phyloP scores from a whole-genome alignment of 2,113 vertebrate genomes.

The Colius striatus region DNA sequence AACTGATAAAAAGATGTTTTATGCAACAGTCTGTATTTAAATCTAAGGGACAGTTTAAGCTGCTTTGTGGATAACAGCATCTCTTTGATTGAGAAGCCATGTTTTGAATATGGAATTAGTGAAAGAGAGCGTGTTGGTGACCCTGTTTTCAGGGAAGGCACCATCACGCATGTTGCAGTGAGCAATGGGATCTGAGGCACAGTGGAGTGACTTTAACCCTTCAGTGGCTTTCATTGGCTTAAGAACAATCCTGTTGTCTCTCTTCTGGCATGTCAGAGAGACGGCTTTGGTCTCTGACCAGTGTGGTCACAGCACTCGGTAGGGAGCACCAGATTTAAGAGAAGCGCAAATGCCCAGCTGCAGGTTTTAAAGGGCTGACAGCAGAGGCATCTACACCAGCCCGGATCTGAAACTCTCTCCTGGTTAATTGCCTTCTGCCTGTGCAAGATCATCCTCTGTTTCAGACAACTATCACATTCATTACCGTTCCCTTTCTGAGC shows the following conservation, averaged over 20 bases:
- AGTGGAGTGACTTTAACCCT: neutral
- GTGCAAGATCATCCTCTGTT: neutral
- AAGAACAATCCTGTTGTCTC: neutral
- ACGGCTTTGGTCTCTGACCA: neutral
- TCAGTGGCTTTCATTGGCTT: neutral
- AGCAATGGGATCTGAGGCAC: neutral
- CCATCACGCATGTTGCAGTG: neutral
- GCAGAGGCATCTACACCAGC: neutral
- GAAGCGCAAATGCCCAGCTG: neutral
- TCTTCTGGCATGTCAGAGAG: neutral
- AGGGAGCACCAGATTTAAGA: neutral
- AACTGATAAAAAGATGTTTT: conserved; percentile 26
- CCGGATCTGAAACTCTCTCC: neutral
- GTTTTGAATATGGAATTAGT: conserved; percentile 2
- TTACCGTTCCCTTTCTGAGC: neutral
- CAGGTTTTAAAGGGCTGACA: neutral
- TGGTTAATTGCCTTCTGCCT: neutral
- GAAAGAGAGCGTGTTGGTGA: neutral
- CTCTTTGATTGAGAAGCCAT: neutral
- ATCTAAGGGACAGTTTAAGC: conserved; percentile 14
- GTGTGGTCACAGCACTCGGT: neutral
- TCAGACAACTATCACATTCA: neutral
- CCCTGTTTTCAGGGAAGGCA: neutral
- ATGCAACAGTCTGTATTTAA: conserved; percentile 31
- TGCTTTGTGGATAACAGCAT: neutral